Percentiles rank a stretch among this genome's conserved stretches.
These are phyloP conservation scores for Xylocopa sonorina DNA, from an alignment of 1,140 invertebrate species.

Conservation along the genomic window DNA sequence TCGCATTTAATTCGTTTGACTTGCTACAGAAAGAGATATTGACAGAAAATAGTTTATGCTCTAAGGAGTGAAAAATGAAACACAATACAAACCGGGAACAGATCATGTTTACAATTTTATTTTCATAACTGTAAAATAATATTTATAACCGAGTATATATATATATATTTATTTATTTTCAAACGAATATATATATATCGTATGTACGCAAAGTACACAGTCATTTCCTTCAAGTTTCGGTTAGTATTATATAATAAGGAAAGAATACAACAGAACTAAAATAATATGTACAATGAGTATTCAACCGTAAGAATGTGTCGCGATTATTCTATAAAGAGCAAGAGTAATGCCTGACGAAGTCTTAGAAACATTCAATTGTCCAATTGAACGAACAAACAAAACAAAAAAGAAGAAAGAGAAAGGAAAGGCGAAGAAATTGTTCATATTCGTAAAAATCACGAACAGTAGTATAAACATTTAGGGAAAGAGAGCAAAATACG, in stretches of 20 bases:
- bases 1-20: not conserved
- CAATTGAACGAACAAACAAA: not conserved
- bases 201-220: slow-evolving; percentile 58
- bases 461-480: not conserved
- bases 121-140: slow-evolving; percentile 52
- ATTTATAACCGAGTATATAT: slow-evolving; percentile 53
- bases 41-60: not conserved
- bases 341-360: slow-evolving; percentile 7
- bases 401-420: not conserved
- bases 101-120: slow-evolving; percentile 48
- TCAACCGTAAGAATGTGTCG: slow-evolving; percentile 10
- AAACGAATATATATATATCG: too few species aligned
- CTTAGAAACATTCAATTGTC: slow-evolving; percentile 1
- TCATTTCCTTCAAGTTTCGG: slow-evolving; percentile 49
- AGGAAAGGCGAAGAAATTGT: not conserved
- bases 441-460: slow-evolving; percentile 1
- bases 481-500: not conserved
- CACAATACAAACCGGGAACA: not conserved
- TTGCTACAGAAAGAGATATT: not conserved
- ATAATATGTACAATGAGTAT: slow-evolving; percentile 47
- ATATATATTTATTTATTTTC: too few species aligned
- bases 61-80: not conserved
- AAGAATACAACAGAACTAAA: slow-evolving; percentile 15
- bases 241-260: slow-evolving; percentile 39
- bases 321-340: slow-evolving; percentile 33